Evolutionary conservation across 2,888 invertebrate species (phyloP), one percentile per base, ranked within the genome.

Genomic region (Callyntrura guangdongensis): DNA sequence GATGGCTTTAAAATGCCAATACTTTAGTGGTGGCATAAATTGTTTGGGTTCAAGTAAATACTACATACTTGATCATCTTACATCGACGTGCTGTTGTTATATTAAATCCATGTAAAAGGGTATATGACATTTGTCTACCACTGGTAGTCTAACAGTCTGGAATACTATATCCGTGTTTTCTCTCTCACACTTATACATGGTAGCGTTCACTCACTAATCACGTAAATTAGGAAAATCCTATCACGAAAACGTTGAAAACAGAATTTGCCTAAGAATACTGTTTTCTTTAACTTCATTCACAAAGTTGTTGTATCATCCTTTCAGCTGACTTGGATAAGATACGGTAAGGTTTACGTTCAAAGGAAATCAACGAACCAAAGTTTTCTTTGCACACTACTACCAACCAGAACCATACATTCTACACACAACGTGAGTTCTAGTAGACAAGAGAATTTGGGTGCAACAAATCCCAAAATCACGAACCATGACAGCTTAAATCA

Each of bases 401-500:
- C 36, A 36, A 36, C 36, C 6, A 36, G 2, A 36, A 36, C 36
- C 36, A 36, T 25, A 20, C 11, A 53, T 14, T 22, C 20, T 74
- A 45, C 12, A 72, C n/a, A 47, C 8, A 61, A 11, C 25, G 64
- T 36, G 61, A 47, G 77, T 22, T 61, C 22, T 22, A 25, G 27
- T 69, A 45, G 20, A 86, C n/a, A 36, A 36, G 14, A 56, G 53
- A 17, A 20, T 79, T 56, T 56, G 25, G 56, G 56, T 56, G 61
- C 56, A 83, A 83, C 82, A 67, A 79, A 79, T 53, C 61, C 79
- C 20, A 87, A 79, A 87, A 79, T 79, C 86, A 87, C 53, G 79
- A 64, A 64, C 86, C 86, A 67, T 87, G 86, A 81, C 86, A 67
- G 53, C 79, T 79, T 56, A 79, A 79, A 79, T 67, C 79, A 87